These are phyloP conservation scores for Chaunax sp. DNA, from an alignment of 2,797 vertebrate genomes.

Conservation along the genomic window DNA sequence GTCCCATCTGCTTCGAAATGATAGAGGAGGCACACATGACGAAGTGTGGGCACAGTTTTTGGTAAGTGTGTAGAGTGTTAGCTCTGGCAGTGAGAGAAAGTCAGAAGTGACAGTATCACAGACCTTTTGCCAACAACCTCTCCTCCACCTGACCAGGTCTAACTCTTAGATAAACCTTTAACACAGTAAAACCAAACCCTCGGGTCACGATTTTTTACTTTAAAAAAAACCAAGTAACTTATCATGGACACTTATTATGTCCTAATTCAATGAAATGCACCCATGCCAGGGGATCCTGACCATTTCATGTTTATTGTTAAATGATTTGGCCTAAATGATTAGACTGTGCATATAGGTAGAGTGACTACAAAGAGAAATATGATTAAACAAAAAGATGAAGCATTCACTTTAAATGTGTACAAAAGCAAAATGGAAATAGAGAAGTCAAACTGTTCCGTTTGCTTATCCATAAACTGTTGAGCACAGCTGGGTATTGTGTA, in stretches of 20 bases:
- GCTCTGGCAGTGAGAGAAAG: no score
- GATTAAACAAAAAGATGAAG: not conserved
- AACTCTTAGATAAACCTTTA: not conserved
- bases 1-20: constrained; percentile 99
- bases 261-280: no score
- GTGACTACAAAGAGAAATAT: not conserved
- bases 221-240: no score
- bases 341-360: not conserved
- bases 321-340: not conserved
- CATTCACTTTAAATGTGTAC: not conserved
- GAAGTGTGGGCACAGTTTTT: constrained; percentile 99
- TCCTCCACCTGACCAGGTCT: not conserved
- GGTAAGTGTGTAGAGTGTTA: constrained; percentile 82
- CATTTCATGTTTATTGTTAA: not conserved
- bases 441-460: not conserved
- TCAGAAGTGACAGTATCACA: no score
- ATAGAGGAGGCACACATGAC: constrained; percentile 99
- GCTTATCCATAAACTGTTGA: not conserved
- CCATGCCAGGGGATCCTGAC: no score
- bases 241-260: no score
- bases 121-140: no score
- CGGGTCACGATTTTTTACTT: no score
- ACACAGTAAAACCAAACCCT: not conserved
- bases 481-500: no score
- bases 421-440: not conserved